A percentile compares a stretch with the other conserved stretches of the same genome.
Conservation (phyloP, 1,140 invertebrate genomes). For the Drosophila sucinea region DNA sequence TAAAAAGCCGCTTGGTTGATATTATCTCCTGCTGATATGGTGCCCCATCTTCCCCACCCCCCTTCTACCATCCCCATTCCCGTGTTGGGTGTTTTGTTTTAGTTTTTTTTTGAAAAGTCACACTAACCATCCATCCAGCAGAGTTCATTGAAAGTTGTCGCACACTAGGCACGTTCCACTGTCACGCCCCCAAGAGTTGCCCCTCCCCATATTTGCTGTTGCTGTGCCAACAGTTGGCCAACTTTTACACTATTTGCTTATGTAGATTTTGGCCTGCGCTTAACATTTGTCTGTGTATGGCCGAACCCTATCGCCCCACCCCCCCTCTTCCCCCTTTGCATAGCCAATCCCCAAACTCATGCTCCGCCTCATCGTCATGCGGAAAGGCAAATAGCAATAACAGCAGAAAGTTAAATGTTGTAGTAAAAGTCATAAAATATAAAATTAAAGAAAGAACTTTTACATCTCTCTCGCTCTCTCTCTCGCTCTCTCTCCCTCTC, state of each 20-base stretch:
- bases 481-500: conserved; percentile 7
- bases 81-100: conserved; percentile 18
- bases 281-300: conserved; percentile 40
- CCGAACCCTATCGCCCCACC: not conserved
- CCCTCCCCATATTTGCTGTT: not conserved
- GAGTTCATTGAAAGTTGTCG: conserved; percentile 62
- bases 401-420: conserved; percentile 37
- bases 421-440: conserved; percentile 1
- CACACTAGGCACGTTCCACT: conserved; percentile 54
- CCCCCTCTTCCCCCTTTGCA: not conserved
- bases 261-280: conserved; percentile 55
- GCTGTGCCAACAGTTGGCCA: conserved; percentile 22
- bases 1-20: conserved; percentile 46
- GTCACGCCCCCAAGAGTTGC: conserved; percentile 6
- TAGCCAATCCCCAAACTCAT: not conserved
- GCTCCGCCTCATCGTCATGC: not conserved
- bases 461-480: conserved; percentile 10
- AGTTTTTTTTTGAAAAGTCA: not conserved
- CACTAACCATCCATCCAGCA: conserved; percentile 9
- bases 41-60: not conserved
- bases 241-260: conserved; percentile 68
- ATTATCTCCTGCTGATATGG: conserved; percentile 50
- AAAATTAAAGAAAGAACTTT: conserved; percentile 24
- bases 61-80: not conserved
- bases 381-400: conserved; percentile 47